Evolutionary conservation across 2,888 invertebrate genomes (phyloP).

Genomic region (Scrobipalpa atriplicella): DNA sequence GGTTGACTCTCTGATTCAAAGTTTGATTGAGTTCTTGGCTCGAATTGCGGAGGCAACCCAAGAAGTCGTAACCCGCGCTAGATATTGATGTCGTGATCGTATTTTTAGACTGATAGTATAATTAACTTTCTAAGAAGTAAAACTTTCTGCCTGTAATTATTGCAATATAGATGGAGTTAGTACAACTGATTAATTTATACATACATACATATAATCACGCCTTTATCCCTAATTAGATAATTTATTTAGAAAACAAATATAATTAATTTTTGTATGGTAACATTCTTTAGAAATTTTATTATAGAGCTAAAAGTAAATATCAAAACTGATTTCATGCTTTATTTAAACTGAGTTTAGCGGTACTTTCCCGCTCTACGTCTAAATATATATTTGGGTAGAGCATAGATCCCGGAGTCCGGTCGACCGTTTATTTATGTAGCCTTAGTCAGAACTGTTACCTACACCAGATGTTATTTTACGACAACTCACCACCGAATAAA

Average conservation of each 20-base stretch:
- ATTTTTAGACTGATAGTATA: constrained; percentile 13
- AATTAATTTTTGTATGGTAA: too few relatives aligned
- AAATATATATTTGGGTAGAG: constrained; percentile 37
- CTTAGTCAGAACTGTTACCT: constrained; percentile 75
- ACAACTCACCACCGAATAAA: constrained; percentile 69
- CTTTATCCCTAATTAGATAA: too few relatives aligned
- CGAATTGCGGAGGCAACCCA: constrained; percentile 14
- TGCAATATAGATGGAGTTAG: neutral
- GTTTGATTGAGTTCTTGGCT: constrained; percentile 18
- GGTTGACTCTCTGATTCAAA: constrained; percentile 14
- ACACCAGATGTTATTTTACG: constrained; percentile 79
- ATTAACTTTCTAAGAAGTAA: constrained; percentile 4
- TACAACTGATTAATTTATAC: too few relatives aligned
- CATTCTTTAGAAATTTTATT: neutral
- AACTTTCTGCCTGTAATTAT: neutral
- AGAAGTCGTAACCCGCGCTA: neutral
- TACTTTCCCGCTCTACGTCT: constrained; percentile 31
- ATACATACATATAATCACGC: too few relatives aligned
- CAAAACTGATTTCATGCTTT: neutral
- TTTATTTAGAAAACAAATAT: too few relatives aligned
- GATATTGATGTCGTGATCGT: constrained; percentile 2
- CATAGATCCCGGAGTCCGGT: constrained; percentile 44
- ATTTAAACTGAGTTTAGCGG: neutral
- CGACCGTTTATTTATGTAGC: constrained; percentile 78
- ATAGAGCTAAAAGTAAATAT: neutral